Base-by-base conservation (phyloP, 1,140 invertebrate species). In the Lineus longissimus region DNA sequence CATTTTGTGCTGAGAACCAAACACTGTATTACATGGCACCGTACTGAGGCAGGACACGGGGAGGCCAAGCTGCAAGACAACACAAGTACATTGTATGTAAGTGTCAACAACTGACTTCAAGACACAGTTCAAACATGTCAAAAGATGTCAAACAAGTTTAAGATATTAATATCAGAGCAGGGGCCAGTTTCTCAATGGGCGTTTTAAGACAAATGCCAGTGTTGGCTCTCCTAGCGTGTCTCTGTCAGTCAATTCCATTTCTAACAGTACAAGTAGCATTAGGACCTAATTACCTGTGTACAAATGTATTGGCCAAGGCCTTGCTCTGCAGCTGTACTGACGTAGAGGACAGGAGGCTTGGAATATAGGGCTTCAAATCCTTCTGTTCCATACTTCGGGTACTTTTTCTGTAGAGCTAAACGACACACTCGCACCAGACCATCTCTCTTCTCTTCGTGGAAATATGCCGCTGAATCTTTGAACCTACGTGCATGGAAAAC, bases 31-130 rank as follows among this genome's bases (percentile, higher is more conserved):
- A 65, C 91, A 89, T 2, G 92, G 91, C 64, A 95, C 91, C 9
- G 91, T 87, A 70, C 90, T 86, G 1, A 95, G 87, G 76, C 90
- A 93, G 31, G 90, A 88, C 51, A 92, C 78, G 0, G 93, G 91
- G 31, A 96, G 81, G 57, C 87, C 88, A 22, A 89, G 77, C 87
- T 89, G 75, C 25, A 81, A 81, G 41, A 60, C 27, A 27, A 57
- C 17, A 51, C n/a, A 51, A 4, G 47, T 9, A 7, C 4, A 58
- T 51, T 63, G 45, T 55, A n/a, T n/a, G n/a, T n/a, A n/a, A n/a
- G n/a, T n/a, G n/a, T n/a, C n/a, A n/a, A n/a, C n/a, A n/a, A n/a
- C n/a, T n/a, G n/a, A n/a, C n/a, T n/a, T n/a, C n/a, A n/a, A n/a
- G n/a, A n/a, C n/a, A n/a, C n/a, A n/a, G n/a, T n/a, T n/a, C n/a